phyloP scores from a whole-genome alignment of 2,113 vertebrate species.

The Cinclus mexicanus region DNA sequence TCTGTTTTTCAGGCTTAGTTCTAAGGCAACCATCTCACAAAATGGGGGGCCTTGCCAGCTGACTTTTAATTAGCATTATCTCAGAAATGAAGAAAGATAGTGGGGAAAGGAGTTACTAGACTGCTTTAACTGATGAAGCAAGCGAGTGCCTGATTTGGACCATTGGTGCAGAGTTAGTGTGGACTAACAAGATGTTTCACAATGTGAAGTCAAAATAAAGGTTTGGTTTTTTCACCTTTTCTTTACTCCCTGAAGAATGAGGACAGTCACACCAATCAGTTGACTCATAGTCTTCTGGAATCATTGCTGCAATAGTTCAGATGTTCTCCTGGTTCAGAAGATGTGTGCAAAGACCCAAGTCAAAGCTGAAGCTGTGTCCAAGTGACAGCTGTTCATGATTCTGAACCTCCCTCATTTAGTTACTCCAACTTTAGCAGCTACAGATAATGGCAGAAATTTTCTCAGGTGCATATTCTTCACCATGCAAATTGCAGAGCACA shows the following conservation, averaged over 20 bases:
- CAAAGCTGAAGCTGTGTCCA: background rate
- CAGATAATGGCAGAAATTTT: background rate
- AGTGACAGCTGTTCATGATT: background rate
- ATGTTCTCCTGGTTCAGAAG: background rate
- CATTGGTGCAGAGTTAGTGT: background rate
- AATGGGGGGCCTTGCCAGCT: background rate
- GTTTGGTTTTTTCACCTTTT: background rate
- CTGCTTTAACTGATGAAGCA: background rate
- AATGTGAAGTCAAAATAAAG: background rate
- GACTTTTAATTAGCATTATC: background rate
- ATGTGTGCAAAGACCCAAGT: background rate
- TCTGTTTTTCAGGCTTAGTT: slow-evolving; percentile 7
- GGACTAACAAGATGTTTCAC: background rate
- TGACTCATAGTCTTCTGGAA: background rate
- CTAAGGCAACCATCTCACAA: background rate
- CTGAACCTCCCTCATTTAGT: background rate
- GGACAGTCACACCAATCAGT: background rate
- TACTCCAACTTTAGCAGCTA: background rate
- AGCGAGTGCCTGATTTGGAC: background rate
- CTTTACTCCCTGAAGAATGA: background rate
- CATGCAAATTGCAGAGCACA: background rate
- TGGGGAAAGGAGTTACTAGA: background rate
- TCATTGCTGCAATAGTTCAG: background rate
- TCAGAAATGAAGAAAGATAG: background rate
- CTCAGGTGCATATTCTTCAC: background rate